Evolutionary conservation across 64 coral and sea anemone genomes (phyloP).

Genomic region (Acropora yongei): DNA sequence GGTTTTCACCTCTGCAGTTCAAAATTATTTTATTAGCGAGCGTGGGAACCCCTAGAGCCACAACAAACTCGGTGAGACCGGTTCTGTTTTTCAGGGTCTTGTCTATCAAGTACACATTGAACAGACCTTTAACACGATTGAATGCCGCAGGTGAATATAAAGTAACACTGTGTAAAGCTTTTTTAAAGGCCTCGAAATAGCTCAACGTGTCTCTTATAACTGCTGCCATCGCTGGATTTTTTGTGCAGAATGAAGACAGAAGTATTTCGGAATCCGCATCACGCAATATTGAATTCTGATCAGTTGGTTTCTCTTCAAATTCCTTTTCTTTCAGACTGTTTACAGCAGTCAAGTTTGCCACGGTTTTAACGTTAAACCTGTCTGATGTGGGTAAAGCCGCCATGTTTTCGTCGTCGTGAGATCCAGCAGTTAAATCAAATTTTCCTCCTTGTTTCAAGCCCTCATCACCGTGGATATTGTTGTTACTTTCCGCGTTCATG

Average conservation of each 20-base stretch:
- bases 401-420: neutral
- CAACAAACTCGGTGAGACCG: slow-evolving; percentile 5
- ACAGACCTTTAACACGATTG: neutral
- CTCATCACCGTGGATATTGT: too few relatives aligned
- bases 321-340: neutral
- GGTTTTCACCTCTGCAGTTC: neutral
- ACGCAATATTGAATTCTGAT: neutral
- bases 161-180: neutral
- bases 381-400: neutral
- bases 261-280: neutral
- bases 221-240: neutral
- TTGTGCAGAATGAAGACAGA: slow-evolving; percentile 6
- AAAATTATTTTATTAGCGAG: slow-evolving; percentile 15
- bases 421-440: neutral
- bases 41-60: slow-evolving; percentile 11
- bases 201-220: neutral
- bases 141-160: neutral
- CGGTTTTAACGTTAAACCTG: neutral
- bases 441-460: neutral
- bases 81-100: neutral
- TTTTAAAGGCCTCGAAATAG: slow-evolving; percentile 4
- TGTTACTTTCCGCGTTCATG: too few relatives aligned
- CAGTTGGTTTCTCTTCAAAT: neutral
- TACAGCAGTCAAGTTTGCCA: neutral
- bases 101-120: neutral